phyloP scores from a whole-genome alignment of 2,888 invertebrate genomes.

The Xestia xanthographa region DNA sequence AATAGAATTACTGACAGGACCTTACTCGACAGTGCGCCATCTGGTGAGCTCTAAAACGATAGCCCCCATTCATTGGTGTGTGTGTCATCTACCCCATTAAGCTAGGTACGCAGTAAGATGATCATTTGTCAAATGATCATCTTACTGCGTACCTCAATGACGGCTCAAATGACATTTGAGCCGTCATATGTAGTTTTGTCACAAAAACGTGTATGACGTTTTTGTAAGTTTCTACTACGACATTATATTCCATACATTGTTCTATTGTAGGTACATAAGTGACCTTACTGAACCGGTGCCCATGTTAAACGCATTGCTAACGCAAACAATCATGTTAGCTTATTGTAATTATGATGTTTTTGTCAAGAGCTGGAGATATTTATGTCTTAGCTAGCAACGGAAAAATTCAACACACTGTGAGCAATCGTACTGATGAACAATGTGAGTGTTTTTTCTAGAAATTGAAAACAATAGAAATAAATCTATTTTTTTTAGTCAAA shows the following conservation, averaged over 20 bases:
- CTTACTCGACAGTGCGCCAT: too few relatives aligned
- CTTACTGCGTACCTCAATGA: too few relatives aligned
- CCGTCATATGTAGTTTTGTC: conserved; percentile 2
- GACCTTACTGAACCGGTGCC: conserved; percentile 44
- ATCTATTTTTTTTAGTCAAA: background rate
- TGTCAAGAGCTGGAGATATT: background rate
- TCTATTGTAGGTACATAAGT: background rate
- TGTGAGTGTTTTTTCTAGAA: background rate
- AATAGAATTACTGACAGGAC: too few relatives aligned
- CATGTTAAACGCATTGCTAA: conserved; percentile 32
- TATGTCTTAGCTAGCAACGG: background rate
- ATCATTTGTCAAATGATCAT: too few relatives aligned
- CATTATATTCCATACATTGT: conserved; percentile 29
- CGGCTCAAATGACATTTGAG: too few relatives aligned
- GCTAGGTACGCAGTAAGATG: conserved; percentile 7
- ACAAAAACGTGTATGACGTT: conserved; percentile 37
- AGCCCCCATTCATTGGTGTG: too few relatives aligned
- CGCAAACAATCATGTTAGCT: conserved; percentile 18
- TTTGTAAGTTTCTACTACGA: conserved; percentile 10
- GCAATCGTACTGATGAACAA: background rate
- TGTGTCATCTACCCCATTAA: too few relatives aligned
- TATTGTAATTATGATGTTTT: conserved; percentile 22
- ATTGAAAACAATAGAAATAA: background rate
- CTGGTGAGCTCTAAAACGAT: too few relatives aligned
- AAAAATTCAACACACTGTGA: background rate